Conservation (phyloP, 2,797 vertebrate genomes). For the Pogoniulus pusillus region DNA sequence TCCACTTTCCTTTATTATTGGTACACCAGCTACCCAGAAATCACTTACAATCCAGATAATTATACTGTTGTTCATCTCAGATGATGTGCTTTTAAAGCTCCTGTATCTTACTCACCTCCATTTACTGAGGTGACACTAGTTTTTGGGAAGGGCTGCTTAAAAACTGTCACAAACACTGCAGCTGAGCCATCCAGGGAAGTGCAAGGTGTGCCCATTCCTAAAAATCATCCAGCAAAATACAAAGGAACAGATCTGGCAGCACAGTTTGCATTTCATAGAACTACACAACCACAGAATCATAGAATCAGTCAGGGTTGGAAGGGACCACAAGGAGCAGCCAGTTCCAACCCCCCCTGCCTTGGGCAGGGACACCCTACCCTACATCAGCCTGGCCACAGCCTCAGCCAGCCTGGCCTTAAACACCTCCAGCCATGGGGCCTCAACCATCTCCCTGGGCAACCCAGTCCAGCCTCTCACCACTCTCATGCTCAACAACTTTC, state of each 20-base stretch:
- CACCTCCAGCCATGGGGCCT: too few relatives aligned
- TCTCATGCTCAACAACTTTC: too few relatives aligned
- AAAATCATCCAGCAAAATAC: not conserved
- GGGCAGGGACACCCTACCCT: too few relatives aligned
- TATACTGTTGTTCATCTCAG: not conserved
- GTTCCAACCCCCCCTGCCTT: too few relatives aligned
- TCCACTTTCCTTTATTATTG: conserved; percentile 5
- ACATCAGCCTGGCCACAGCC: too few relatives aligned
- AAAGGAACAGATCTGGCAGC: not conserved
- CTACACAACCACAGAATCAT: too few relatives aligned
- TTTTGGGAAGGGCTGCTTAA: not conserved
- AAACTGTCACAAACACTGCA: not conserved
- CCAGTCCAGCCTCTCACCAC: too few relatives aligned
- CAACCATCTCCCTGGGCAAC: too few relatives aligned
- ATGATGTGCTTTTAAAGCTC: not conserved
- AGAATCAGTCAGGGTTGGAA: too few relatives aligned
- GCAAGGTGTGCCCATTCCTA: not conserved
- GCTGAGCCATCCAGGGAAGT: not conserved
- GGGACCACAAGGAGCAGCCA: too few relatives aligned
- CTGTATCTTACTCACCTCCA: not conserved
- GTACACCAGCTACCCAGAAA: not conserved
- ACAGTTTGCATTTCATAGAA: not conserved
- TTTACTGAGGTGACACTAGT: not conserved
- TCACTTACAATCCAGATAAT: not conserved
- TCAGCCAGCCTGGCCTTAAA: too few relatives aligned